Percentiles rank a stretch among this genome's conserved stretches.
Evolutionary conservation across 1,140 invertebrate genomes (phyloP).

Genomic region (Micrasema longulum): DNA sequence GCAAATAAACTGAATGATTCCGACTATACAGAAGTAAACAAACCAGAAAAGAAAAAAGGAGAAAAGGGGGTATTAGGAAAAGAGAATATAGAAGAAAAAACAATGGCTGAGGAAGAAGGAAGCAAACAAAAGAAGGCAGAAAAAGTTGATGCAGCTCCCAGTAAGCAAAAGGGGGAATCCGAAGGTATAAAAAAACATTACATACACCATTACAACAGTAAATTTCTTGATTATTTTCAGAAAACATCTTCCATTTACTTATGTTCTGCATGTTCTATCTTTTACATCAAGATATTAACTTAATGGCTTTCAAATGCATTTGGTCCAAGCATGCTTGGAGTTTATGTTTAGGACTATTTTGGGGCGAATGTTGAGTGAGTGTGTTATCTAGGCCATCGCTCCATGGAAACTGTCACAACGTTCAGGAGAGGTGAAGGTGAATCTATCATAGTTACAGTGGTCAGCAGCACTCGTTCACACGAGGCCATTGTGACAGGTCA

Average conservation of each 20-base stretch:
- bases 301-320: slow-evolving; percentile 39
- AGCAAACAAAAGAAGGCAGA: slow-evolving; percentile 56
- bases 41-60: slow-evolving; percentile 44
- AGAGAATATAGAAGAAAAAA: slow-evolving; percentile 50
- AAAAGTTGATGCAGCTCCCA: slow-evolving; percentile 56
- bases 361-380: slow-evolving; percentile 38
- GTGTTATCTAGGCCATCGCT: slow-evolving; percentile 63
- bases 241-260: slow-evolving; percentile 22
- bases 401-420: slow-evolving; percentile 71
- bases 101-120: slow-evolving; percentile 52
- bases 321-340: slow-evolving; percentile 39
- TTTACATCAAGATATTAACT: slow-evolving; percentile 23
- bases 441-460: slow-evolving; percentile 73
- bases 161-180: slow-evolving; percentile 57
- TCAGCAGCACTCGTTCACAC: slow-evolving; percentile 71
- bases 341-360: slow-evolving; percentile 33
- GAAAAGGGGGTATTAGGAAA: slow-evolving; percentile 34
- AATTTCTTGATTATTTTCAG: slow-evolving; percentile 23
- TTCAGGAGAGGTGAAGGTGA: slow-evolving; percentile 71
- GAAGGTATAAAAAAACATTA: slow-evolving; percentile 63
- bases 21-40: slow-evolving; percentile 54
- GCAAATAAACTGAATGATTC: slow-evolving; percentile 67
- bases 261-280: slow-evolving; percentile 33
- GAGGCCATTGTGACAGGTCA: slow-evolving; percentile 74
- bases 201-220: slow-evolving; percentile 31